Evolutionary conservation across 2,888 invertebrate genomes (phyloP), one percentile per base, ranked within the genome.

Genomic region (Itoplectis maculator): DNA sequence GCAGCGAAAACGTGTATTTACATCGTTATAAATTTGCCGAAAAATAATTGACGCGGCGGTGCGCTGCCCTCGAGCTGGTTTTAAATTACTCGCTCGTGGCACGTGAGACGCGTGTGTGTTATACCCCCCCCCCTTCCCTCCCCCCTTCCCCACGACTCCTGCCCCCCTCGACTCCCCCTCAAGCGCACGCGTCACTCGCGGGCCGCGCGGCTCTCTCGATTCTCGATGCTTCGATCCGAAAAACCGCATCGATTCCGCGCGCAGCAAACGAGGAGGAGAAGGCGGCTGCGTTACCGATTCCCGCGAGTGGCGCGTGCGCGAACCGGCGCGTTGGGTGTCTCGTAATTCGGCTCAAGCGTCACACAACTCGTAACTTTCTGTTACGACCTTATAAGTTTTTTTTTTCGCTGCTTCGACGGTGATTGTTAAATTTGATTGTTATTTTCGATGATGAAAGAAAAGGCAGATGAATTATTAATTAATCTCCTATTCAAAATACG

Each of bases 41-140:
- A n/a, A 65, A 45, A 65, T 23, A 65, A 65, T 37, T 45, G 42
- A 65, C n/a, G 65, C 23, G 45, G 23, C 65, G 65, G 45, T 4
- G 35, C 45, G 0, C 40, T 42, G 13, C 63, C 63, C 42, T 42
- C 42, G 42, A 63, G 20, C 42, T 63, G 63, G 63, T 63, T 63
- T 63, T 63, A 63, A 63, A 63, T 63, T 63, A 42, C 63, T 42
- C 20, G 63, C 13, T 63, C 42, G 63, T 6, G 63, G 63, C 63
- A 63, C 63, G 63, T 63, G 40, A 63, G 63, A 20, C 63, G 20
- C 15, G 63, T 42, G 20, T 37, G 63, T 20, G 63, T 63, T 40
- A 42, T 63, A 42, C 18, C 4, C 63, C 35, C 40, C 18, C 40
- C 20, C 18, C 18, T 2, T 42, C 42, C 13, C 63, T 13, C 13